Percentiles rank a stretch among this genome's conserved stretches.
Evolutionary conservation across 2,888 invertebrate species (phyloP).

Genomic region (Endotricha flammealis): DNA sequence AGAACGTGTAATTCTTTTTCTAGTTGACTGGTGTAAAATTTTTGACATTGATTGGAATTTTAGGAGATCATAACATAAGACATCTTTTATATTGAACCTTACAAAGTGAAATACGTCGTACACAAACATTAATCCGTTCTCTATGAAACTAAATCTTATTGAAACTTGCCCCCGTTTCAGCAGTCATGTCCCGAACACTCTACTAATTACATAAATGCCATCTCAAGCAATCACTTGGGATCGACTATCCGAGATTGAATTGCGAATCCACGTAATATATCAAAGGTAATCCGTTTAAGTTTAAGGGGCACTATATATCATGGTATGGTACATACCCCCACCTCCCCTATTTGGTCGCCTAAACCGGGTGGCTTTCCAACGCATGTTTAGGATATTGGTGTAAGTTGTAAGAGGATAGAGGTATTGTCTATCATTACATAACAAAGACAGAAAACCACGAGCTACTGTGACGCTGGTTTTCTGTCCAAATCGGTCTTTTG

Average conservation of each 20-base stretch:
- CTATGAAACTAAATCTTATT: slow-evolving; percentile 1
- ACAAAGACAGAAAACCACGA: background rate
- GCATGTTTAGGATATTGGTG: slow-evolving; percentile 52
- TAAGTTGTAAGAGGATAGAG: slow-evolving; percentile 19
- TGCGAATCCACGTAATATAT: slow-evolving; percentile 72
- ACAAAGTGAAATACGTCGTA: too few species aligned
- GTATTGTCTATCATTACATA: too few species aligned
- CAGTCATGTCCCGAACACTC: slow-evolving; percentile 1
- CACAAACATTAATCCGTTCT: too few species aligned
- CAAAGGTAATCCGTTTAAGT: slow-evolving; percentile 78
- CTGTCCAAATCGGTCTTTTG: too few species aligned
- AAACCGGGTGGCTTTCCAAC: slow-evolving; percentile 64
- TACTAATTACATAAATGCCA: slow-evolving; percentile 45
- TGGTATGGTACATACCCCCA: slow-evolving; percentile 58
- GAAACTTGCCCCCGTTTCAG: background rate
- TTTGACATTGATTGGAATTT: too few species aligned
- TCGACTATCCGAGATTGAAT: slow-evolving; percentile 74
- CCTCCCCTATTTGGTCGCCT: slow-evolving; percentile 69
- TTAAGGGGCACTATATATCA: slow-evolving; percentile 75
- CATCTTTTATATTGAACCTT: too few species aligned
- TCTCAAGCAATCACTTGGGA: slow-evolving; percentile 63
- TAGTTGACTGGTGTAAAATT: too few species aligned
- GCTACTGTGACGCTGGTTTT: too few species aligned
- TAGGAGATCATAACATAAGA: too few species aligned
- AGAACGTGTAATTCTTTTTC: too few species aligned